A percentile compares a stretch with the other conserved stretches of the same genome.
These are phyloP conservation scores for Cyprinodon brontotheroides DNA, from an alignment of 2,113 vertebrate genomes.

Conservation along the genomic window DNA sequence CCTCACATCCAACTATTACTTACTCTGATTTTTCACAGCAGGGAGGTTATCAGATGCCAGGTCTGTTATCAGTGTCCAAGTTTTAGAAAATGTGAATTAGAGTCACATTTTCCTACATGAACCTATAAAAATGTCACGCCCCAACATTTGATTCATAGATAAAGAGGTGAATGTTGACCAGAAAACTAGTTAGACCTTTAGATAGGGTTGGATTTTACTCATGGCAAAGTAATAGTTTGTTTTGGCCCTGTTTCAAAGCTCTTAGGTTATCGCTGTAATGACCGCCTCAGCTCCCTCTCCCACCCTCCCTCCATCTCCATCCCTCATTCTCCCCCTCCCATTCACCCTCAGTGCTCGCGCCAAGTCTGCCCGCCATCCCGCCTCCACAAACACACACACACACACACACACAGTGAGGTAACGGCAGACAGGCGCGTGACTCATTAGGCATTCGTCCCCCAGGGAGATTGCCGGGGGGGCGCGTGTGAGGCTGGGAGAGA, in stretches of 20 bases:
- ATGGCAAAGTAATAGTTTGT: constrained; percentile 51
- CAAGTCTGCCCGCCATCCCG: constrained; percentile 49
- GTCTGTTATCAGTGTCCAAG: constrained; percentile 11
- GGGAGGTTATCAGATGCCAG: constrained; percentile 8
- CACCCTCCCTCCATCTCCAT: constrained; percentile 24
- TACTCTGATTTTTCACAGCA: constrained; percentile 45
- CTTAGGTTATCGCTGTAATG: constrained; percentile 66
- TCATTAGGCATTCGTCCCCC: constrained; percentile 86
- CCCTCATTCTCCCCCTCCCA: constrained; percentile 41
- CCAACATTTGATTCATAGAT: constrained; percentile 12
- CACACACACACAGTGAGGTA: constrained; percentile 76
- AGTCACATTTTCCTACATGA: constrained; percentile 22
- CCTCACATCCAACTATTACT: constrained; percentile 49
- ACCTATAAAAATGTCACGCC: constrained; percentile 42
- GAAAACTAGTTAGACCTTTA: constrained; percentile 16
- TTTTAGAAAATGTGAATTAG: constrained; percentile 6
- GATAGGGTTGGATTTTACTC: constrained; percentile 36
- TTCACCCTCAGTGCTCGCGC: constrained; percentile 39
- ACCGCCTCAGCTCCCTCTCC: constrained; percentile 47
- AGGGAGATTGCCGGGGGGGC: constrained; percentile 80
- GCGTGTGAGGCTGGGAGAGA: constrained; percentile 75
- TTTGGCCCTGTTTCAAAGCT: constrained; percentile 67
- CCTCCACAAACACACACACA: constrained; percentile 59
- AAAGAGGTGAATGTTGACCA: constrained; percentile 29
- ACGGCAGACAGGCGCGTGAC: constrained; percentile 86